Percentiles rank a stretch among this genome's conserved stretches.
Conservation (phyloP, 2,888 invertebrate species). For the Tetranychus truncatus region DNA sequence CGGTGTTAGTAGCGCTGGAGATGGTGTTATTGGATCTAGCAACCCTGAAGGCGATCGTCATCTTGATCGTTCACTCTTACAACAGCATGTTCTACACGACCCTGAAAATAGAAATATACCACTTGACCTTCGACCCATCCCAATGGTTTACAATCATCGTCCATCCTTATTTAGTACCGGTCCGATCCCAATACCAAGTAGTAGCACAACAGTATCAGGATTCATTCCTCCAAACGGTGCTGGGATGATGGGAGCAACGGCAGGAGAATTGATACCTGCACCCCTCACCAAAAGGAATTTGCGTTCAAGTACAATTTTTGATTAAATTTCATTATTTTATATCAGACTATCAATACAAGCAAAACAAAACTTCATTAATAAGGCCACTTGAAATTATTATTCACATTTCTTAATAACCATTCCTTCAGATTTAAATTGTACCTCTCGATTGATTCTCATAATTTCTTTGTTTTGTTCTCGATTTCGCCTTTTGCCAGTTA, state of each 20-base stretch:
- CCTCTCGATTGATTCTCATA: neutral
- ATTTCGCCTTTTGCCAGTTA: neutral
- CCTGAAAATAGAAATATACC: slow-evolving; percentile 1
- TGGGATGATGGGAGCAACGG: neutral
- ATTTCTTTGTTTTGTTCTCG: neutral
- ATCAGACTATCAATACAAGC: neutral
- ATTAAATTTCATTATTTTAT: neutral
- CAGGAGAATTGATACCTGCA: neutral
- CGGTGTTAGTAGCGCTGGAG: neutral
- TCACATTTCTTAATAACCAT: neutral
- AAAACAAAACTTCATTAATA: neutral
- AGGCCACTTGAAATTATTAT: too few species aligned
- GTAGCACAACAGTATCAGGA: neutral
- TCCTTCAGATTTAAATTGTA: neutral
- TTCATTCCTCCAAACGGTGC: neutral
- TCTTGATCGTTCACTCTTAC: neutral
- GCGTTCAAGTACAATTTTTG: neutral
- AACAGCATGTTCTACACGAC: neutral
- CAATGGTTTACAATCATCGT: neutral
- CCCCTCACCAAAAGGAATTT: neutral
- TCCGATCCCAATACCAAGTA: neutral
- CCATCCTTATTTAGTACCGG: neutral
- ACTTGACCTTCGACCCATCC: slow-evolving; percentile 1
- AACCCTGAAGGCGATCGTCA: neutral
- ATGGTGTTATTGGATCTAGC: neutral